Conservation (phyloP, 2,797 vertebrate genomes). For the Spheniscus humboldti region DNA sequence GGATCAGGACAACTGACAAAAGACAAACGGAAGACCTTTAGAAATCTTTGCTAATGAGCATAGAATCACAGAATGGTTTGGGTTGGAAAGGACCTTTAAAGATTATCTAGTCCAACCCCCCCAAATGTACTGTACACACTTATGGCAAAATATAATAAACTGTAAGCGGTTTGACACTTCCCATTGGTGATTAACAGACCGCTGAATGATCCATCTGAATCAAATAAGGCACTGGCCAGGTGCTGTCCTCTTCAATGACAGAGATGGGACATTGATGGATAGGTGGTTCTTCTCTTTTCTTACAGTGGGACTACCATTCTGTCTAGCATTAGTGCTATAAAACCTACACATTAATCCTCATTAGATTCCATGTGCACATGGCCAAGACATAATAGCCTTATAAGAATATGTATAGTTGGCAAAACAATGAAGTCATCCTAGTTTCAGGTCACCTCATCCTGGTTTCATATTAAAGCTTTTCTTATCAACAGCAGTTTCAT, state of each 20-base stretch:
- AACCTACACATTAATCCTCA: not conserved
- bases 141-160: not conserved
- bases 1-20: not conserved
- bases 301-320: not conserved
- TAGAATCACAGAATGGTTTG: not conserved
- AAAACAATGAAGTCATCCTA: constrained; percentile 55
- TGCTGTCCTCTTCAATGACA: not conserved
- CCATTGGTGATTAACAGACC: not conserved
- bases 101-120: not conserved
- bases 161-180: not conserved
- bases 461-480: constrained; percentile 40
- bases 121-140: not conserved
- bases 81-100: not conserved
- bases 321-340: not conserved
- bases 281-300: not conserved
- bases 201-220: not conserved
- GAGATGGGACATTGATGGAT: not conserved
- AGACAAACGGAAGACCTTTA: not conserved
- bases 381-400: not conserved
- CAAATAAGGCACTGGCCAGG: not conserved
- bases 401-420: not conserved
- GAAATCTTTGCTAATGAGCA: not conserved
- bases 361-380: not conserved
- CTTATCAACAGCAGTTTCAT: constrained; percentile 58
- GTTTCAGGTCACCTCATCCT: constrained; percentile 27